Conservation (phyloP, 2,113 vertebrate species). For the Pelecanus crispus region DNA sequence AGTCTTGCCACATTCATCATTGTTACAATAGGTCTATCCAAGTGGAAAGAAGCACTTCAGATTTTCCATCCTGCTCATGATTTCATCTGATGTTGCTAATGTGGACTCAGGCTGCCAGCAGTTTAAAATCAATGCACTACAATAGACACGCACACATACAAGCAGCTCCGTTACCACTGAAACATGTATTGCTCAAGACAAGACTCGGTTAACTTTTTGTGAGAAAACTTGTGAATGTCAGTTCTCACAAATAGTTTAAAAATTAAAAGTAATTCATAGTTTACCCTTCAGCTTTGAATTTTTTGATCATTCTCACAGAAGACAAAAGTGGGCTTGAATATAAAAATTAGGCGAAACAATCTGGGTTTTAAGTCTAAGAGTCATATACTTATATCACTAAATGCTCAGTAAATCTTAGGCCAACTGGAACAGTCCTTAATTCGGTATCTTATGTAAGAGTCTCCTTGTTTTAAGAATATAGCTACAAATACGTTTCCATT, state of each 20-base stretch:
- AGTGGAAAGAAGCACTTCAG: background rate
- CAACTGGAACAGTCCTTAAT: background rate
- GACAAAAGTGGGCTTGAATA: background rate
- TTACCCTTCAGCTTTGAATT: background rate
- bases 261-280: background rate
- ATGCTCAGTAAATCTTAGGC: background rate
- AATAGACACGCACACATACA: background rate
- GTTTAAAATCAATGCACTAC: conserved; percentile 1
- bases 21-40: background rate
- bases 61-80: background rate
- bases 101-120: background rate
- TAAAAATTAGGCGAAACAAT: background rate
- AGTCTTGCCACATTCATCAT: background rate
- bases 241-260: background rate
- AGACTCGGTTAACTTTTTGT: background rate
- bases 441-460: background rate
- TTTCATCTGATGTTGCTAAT: background rate
- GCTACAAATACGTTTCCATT: background rate
- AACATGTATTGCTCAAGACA: background rate
- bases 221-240: background rate
- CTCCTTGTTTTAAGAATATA: background rate
- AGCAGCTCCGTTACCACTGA: background rate
- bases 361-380: background rate
- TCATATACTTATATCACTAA: background rate
- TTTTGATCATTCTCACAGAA: background rate